phyloP scores from a whole-genome alignment of 2,888 invertebrate genomes.

The Acleris holmiana region DNA sequence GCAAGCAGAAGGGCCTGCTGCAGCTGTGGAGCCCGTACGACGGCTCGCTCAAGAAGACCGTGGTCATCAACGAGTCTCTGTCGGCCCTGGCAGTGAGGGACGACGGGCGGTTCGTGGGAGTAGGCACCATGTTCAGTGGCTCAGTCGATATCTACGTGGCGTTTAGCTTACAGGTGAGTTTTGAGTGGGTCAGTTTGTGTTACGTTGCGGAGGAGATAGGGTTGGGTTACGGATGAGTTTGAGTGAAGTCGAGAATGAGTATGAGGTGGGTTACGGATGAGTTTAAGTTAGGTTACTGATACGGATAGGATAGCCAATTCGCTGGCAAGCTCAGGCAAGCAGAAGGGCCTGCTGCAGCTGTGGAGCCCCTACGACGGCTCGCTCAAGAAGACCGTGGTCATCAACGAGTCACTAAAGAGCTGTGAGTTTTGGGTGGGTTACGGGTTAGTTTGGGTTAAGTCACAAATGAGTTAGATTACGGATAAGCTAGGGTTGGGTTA shows the following conservation, averaged over 20 bases:
- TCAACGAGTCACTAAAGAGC: constrained; percentile 93
- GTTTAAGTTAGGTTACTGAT: too few species aligned
- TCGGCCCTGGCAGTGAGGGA: constrained; percentile 94
- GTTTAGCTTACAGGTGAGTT: constrained; percentile 92
- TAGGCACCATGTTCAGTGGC: constrained; percentile 97
- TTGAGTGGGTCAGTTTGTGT: too few species aligned
- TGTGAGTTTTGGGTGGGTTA: constrained; percentile 61
- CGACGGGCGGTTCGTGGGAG: constrained; percentile 95
- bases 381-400: constrained; percentile 83
- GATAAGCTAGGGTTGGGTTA: too few species aligned
- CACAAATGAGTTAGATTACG: too few species aligned
- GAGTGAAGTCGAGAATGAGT: too few species aligned
- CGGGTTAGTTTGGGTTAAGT: too few species aligned
- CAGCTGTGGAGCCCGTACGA: constrained; percentile 89
- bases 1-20: constrained; percentile 89
- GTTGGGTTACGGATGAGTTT: not conserved
- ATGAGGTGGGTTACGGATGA: too few species aligned
- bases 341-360: constrained; percentile 90
- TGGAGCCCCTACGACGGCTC: constrained; percentile 87
- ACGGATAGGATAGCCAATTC: constrained; percentile 95
- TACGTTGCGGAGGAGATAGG: not conserved
- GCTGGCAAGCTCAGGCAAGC: constrained; percentile 87
- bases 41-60: constrained; percentile 83
- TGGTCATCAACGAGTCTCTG: constrained; percentile 89
- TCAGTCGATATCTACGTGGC: constrained; percentile 95